Evolutionary conservation across 2,113 vertebrate species (phyloP), one percentile per base, ranked within the genome.

Genomic region (Craseonycteris thonglongyai): DNA sequence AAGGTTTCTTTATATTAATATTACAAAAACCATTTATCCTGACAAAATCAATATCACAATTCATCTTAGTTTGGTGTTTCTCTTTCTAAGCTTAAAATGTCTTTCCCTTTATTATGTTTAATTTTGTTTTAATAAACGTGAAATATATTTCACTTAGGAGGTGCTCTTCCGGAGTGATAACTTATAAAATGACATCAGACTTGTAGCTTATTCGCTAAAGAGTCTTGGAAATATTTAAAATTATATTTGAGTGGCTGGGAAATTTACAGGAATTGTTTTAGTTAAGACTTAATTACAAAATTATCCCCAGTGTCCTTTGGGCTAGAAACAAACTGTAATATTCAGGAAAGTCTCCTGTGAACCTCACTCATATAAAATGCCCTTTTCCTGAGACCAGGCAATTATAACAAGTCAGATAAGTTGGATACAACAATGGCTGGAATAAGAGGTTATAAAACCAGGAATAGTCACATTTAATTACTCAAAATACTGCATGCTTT

Each of bases 1-100:
- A 99, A 98, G 98, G 98, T 98, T 99, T 98, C 98, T 99, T 98
- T 98, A 98, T 99, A 98, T 98, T 99, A 99, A 99, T 99, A 99
- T 99, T 98, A 99, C 98, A 98, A 99, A 98, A 99, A 96, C 98
- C 98, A 99, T 99, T 99, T 99, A 98, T 99, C 98, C 98, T 97
- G 96, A 94, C 89, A 96, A 98, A 98, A 99, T 99, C 99, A 99
- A 99, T 99, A 99, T 98, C 96, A 93, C 98, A 98, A 98, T 98
- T 98, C 98, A 98, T 98, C 98, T 98, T 98, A 96, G 95, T 96
- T 95, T 97, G 97, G 95, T 98, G 33, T 98, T 98, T 97, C 96
- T 97, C 96, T 98, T 98, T 97, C 97, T 90, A n/a, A 93, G 92
- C 96, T 98, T 97, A 97, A 97, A 97, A 97, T 97, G 96, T 95